A percentile compares a stretch with the other conserved stretches of the same genome.
Conservation (phyloP, 23 tunicate genomes). For the Styela plicata region DNA sequence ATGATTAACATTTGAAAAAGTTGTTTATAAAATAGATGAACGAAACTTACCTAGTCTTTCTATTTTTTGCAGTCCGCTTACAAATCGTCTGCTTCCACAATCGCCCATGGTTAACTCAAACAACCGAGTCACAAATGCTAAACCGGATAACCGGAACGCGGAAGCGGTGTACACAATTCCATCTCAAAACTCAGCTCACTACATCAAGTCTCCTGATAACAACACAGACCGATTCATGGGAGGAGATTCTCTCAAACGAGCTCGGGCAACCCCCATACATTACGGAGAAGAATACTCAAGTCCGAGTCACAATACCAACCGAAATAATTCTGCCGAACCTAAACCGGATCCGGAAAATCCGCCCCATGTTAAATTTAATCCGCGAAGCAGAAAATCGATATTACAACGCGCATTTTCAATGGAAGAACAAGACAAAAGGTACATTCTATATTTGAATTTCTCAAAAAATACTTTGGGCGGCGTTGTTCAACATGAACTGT, state of each 20-base stretch:
- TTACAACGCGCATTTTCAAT: neutral
- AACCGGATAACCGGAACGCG: neutral
- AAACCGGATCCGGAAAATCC: neutral
- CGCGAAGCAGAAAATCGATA: neutral
- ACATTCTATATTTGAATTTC: neutral
- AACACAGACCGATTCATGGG: neutral
- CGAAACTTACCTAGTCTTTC: no score
- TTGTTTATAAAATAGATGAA: no score
- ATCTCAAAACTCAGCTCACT: neutral
- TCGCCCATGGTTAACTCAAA: conserved; percentile 27
- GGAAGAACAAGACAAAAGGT: conserved; percentile 4
- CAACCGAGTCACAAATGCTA: neutral
- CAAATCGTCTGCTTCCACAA: conserved; percentile 56
- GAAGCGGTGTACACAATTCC: neutral
- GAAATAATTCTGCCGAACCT: conserved; percentile 12
- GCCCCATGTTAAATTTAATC: neutral
- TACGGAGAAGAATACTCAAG: conserved; percentile 1
- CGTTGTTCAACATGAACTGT: no score
- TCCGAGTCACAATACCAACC: conserved; percentile 27
- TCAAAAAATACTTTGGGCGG: neutral
- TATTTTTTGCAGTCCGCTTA: conserved; percentile 48
- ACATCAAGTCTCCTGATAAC: neutral
- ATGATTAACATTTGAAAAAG: no score
- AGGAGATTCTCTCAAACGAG: neutral
- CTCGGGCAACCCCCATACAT: neutral